These are phyloP conservation scores for Hemithea aestivaria DNA, from an alignment of 2,888 invertebrate species.

Conservation along the genomic window DNA sequence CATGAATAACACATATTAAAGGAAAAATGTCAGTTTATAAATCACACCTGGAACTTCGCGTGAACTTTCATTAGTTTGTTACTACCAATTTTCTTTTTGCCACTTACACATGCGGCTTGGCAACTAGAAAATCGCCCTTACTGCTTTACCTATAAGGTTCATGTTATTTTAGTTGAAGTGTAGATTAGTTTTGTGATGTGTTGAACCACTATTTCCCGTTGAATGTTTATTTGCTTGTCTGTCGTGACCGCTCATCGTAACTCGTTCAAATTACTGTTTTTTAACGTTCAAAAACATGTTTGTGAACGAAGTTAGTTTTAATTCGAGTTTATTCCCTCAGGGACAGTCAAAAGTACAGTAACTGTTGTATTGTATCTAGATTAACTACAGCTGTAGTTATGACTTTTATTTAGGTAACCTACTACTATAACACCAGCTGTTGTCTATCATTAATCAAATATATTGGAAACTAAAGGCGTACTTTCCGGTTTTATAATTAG, in stretches of 20 bases:
- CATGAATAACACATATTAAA: slow-evolving; percentile 34
- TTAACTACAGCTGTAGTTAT: too few relatives aligned
- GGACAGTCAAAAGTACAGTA: too few relatives aligned
- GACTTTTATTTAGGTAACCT: too few relatives aligned
- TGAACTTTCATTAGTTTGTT: slow-evolving; percentile 35
- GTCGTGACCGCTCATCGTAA: slow-evolving; percentile 24
- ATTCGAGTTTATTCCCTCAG: too few relatives aligned
- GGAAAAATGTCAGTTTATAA: slow-evolving; percentile 34
- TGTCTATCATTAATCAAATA: too few relatives aligned
- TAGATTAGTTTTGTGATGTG: slow-evolving; percentile 4
- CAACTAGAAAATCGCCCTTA: slow-evolving; percentile 15
- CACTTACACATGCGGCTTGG: slow-evolving; percentile 18
- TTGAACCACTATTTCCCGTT: slow-evolving; percentile 15
- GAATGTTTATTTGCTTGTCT: slow-evolving; percentile 21
- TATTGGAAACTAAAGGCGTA: too few relatives aligned
- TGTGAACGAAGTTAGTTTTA: slow-evolving; percentile 4
- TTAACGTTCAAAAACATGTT: slow-evolving; percentile 21
- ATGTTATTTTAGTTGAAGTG: background rate
- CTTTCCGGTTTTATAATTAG: too few relatives aligned
- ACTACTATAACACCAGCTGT: too few relatives aligned
- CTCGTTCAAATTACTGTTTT: slow-evolving; percentile 26
- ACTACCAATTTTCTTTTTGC: slow-evolving; percentile 33
- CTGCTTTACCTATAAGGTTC: background rate
- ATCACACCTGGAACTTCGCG: slow-evolving; percentile 36
- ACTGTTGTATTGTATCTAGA: too few relatives aligned